phyloP scores from a whole-genome alignment of 2,113 vertebrate species.

The Cyprinus carpio region DNA sequence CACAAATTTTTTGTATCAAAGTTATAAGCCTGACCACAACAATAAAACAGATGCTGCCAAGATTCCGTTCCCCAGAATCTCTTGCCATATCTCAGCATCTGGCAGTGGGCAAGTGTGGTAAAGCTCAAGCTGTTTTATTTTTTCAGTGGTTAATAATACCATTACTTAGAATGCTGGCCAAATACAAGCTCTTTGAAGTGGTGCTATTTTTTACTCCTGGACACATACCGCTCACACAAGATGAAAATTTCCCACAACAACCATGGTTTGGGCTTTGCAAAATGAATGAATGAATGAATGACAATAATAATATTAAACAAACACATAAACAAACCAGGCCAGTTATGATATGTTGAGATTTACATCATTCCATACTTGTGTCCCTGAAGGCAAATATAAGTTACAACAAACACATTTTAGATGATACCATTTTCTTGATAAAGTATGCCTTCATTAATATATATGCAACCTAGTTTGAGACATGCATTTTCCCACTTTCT shows the following conservation, averaged over 20 bases:
- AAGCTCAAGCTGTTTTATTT: conserved; percentile 60
- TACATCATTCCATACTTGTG: conserved; percentile 33
- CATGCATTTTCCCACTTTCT: conserved; percentile 52
- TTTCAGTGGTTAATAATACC: conserved; percentile 62
- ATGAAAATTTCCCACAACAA: conserved; percentile 60
- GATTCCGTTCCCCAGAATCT: conserved; percentile 64
- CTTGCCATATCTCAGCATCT: conserved; percentile 60
- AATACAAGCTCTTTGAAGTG: conserved; percentile 59
- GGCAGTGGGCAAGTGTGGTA: conserved; percentile 60
- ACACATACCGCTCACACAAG: conserved; percentile 58
- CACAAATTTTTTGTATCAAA: conserved; percentile 57
- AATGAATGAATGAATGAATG: conserved; percentile 12
- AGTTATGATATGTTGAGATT: conserved; percentile 48
- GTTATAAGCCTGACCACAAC: conserved; percentile 56
- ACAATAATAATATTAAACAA: neutral
- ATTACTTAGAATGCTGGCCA: conserved; percentile 53
- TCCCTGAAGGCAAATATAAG: conserved; percentile 41
- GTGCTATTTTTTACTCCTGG: conserved; percentile 58
- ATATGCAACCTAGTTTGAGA: conserved; percentile 49
- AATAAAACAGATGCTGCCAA: conserved; percentile 57
- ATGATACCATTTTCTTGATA: conserved; percentile 46
- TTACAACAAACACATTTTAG: conserved; percentile 33
- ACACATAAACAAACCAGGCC: neutral
- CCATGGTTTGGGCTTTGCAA: conserved; percentile 55
- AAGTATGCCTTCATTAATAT: conserved; percentile 58